Percentiles rank a stretch among this genome's conserved stretches.
phyloP scores from a whole-genome alignment of 2,888 invertebrate genomes.

The Cantharis rustica region DNA sequence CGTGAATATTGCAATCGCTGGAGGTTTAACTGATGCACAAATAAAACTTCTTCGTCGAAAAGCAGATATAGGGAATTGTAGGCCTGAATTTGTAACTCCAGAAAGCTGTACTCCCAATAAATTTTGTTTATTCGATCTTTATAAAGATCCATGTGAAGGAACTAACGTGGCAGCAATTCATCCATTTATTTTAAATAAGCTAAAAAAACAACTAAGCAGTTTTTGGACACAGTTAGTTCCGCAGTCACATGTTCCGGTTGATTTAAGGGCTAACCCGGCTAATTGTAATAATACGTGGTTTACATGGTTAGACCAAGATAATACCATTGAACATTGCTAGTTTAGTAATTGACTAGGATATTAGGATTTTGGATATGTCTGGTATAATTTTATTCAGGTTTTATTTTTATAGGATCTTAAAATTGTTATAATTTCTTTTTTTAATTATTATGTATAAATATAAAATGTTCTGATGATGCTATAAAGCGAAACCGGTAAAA shows the following conservation, averaged over 20 bases:
- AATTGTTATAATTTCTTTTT: too few relatives aligned
- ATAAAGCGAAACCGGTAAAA: too few relatives aligned
- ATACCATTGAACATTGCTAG: background rate
- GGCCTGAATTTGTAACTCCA: background rate
- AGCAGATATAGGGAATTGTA: slow-evolving; percentile 25
- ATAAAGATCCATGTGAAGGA: slow-evolving; percentile 50
- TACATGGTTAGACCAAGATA: slow-evolving; percentile 13
- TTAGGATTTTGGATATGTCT: too few relatives aligned
- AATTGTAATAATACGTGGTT: slow-evolving; percentile 19
- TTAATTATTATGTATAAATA: too few relatives aligned
- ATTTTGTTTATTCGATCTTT: slow-evolving; percentile 47
- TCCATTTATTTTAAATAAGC: slow-evolving; percentile 31
- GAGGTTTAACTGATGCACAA: slow-evolving; percentile 28
- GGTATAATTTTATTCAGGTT: too few relatives aligned
- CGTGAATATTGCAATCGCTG: slow-evolving; percentile 41
- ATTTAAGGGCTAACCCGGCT: slow-evolving; percentile 13
- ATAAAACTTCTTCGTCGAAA: slow-evolving; percentile 32
- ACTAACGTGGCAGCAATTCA: slow-evolving; percentile 40
- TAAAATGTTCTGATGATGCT: too few relatives aligned
- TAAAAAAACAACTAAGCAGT: slow-evolving; percentile 36
- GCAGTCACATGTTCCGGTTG: slow-evolving; percentile 31
- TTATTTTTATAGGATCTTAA: too few relatives aligned
- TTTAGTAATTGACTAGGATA: too few relatives aligned
- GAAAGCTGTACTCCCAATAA: slow-evolving; percentile 27
- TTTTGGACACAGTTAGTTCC: slow-evolving; percentile 39